phyloP scores from a whole-genome alignment of 2,113 vertebrate genomes.

The Alethe diademata region DNA sequence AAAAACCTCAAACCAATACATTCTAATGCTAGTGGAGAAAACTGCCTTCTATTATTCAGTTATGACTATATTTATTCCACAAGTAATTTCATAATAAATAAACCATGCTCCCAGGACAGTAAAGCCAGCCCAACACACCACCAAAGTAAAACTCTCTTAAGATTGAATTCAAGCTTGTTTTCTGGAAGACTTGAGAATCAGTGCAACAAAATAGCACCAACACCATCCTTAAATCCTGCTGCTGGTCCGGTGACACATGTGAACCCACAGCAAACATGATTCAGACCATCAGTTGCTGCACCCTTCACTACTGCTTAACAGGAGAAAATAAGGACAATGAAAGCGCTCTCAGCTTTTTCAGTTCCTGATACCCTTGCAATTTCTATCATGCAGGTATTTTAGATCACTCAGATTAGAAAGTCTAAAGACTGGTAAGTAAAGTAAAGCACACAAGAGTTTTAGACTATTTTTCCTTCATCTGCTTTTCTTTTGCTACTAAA shows the following conservation, averaged over 20 bases:
- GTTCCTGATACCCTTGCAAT: not conserved
- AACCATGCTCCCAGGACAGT: fast-evolving
- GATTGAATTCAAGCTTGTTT: not conserved
- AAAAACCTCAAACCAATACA: not conserved
- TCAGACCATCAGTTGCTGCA: not conserved
- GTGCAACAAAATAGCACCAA: not conserved
- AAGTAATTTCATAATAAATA: not conserved
- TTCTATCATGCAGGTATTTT: not conserved
- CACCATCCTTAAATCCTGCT: fast-evolving
- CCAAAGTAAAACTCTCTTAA: not conserved
- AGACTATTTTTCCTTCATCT: not conserved
- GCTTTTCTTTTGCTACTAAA: not conserved
- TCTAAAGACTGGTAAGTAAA: not conserved
- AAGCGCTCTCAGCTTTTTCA: not conserved
- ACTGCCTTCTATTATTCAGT: not conserved
- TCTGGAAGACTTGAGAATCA: not conserved
- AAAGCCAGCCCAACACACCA: not conserved
- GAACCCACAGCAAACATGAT: not conserved
- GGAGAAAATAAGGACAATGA: not conserved
- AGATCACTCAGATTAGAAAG: not conserved
- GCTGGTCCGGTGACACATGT: not conserved
- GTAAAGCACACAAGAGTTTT: not conserved
- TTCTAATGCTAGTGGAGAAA: not conserved
- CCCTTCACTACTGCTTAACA: not conserved
- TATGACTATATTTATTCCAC: not conserved